Base-by-base conservation (phyloP, 2,888 invertebrate species). In the Tipula confusa region DNA sequence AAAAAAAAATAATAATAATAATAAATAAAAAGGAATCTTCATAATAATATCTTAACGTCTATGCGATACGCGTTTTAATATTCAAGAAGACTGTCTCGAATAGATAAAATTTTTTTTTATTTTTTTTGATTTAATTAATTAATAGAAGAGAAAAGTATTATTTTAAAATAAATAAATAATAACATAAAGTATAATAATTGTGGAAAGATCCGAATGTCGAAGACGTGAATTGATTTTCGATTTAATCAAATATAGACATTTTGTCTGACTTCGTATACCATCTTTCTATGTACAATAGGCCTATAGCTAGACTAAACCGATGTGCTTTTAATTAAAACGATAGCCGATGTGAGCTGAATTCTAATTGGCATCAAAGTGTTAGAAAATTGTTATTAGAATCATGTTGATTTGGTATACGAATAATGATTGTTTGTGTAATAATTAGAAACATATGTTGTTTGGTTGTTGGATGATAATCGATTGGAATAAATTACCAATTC, bases 191-290 rank as follows among this genome's bases (percentile, higher is more conserved):
- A 24, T 24, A 64, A 64, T 64, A 64, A 64, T 64, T 64, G 64
- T 64, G 7, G 11, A 64, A 64, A 24, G 48, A 48, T 48, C 48
- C 48, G 5, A 38, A 43, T 43, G 43, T n/a, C n/a, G 43, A 64
- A 64, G 64, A 64, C 64, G 64, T 64, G 64, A 64, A 64, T 64
- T 64, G 64, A 64, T 64, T 64, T 64, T 24, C 18, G 64, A 64
- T 64, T 64, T 64, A 64, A 64, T 64, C 64, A 64, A 43, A 64
- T 64, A 64, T 64, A 64, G 24, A 64, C 24, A 24, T 64, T 64
- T 24, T 11, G 64, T 64, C 64, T 64, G 24, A 64, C 18, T 64
- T 64, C 64, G 9, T 18, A 18, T 0, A 6, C 9, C 1, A 38
- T 38, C 9, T 13, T 0, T 13, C 2, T 38, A 48, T 18, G n/a